Conservation (phyloP, 2,113 vertebrate species). For the Passer montanus region DNA sequence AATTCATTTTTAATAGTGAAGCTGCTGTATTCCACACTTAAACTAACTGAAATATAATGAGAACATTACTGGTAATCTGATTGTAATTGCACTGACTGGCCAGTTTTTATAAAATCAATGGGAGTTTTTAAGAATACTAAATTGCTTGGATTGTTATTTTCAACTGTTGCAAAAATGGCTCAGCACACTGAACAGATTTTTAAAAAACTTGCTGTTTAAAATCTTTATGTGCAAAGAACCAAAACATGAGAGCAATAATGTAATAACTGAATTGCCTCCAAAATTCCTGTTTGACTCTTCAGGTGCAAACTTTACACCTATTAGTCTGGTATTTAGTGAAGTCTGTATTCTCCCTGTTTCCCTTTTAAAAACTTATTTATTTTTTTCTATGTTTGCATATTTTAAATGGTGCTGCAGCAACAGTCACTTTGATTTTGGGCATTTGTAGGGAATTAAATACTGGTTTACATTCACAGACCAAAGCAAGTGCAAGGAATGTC, state of each 20-base stretch:
- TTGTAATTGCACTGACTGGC: neutral
- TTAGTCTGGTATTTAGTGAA: neutral
- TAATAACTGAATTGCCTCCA: neutral
- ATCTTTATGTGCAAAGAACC: neutral
- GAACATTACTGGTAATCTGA: neutral
- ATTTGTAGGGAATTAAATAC: neutral
- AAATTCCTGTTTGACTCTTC: neutral
- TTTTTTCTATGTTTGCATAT: neutral
- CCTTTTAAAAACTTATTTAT: neutral
- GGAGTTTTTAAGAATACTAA: conserved; percentile 6
- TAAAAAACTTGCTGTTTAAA: neutral
- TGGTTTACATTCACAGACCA: neutral
- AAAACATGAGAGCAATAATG: neutral
- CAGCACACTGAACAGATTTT: neutral
- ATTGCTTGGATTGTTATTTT: conserved; percentile 23
- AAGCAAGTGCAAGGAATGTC: conserved; percentile 5
- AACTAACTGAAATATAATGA: conserved; percentile 26
- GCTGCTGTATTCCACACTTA: neutral
- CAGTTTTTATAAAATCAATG: conserved; percentile 26
- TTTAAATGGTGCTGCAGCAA: neutral
- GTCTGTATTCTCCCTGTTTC: neutral
- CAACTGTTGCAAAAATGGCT: neutral
- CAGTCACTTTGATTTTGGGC: neutral
- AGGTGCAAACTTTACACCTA: neutral
- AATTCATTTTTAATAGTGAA: conserved; percentile 18